Percentiles rank a stretch among this genome's conserved stretches.
These are phyloP conservation scores for Camponotus vicinus DNA, from an alignment of 1,140 invertebrate species.

Conservation along the genomic window DNA sequence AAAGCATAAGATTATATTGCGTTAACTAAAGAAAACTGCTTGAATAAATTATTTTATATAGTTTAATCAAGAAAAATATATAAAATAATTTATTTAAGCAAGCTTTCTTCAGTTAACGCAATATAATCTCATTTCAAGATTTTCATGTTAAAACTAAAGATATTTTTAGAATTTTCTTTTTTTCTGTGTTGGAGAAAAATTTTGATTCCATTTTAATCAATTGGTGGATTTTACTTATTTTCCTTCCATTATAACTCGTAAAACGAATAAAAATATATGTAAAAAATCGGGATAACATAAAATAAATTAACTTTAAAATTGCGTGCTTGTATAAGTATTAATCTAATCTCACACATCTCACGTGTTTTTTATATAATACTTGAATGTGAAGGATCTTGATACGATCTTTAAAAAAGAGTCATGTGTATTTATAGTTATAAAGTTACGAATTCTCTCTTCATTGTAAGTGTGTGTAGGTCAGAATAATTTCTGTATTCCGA, in stretches of 20 bases:
- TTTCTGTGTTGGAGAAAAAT: not conserved
- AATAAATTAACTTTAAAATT: not conserved
- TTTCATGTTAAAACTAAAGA: no score
- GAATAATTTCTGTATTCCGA: constrained; percentile 53
- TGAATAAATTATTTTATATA: no score
- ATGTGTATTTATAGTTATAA: not conserved
- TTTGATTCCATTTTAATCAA: not conserved
- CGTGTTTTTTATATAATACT: not conserved
- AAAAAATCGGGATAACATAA: not conserved
- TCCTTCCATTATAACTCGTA: not conserved
- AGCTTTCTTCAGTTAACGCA: no score
- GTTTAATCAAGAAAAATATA: no score
- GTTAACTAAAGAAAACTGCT: no score
- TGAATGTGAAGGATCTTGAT: not conserved
- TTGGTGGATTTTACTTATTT: not conserved
- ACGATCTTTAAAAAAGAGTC: constrained; percentile 8
- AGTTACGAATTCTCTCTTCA: not conserved
- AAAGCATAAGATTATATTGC: no score
- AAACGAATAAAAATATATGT: not conserved
- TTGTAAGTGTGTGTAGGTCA: constrained; percentile 18
- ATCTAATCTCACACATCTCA: not conserved
- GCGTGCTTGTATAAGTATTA: not conserved
- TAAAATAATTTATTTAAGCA: no score
- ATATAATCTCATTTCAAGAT: no score
- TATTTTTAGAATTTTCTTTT: no score